Base-by-base conservation (phyloP, 2,113 vertebrate genomes). In the Piprites chloris region DNA sequence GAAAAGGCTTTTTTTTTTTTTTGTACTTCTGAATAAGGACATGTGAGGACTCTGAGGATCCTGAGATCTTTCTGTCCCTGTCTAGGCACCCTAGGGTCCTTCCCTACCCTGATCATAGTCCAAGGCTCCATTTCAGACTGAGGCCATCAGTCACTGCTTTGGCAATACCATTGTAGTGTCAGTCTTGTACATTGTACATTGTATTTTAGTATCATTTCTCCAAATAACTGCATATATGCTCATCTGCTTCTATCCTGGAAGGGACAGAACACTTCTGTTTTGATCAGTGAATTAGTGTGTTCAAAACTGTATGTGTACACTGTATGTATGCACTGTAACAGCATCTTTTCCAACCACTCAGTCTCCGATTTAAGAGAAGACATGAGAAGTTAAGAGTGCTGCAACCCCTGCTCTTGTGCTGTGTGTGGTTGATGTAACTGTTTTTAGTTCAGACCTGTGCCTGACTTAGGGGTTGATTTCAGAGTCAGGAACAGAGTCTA, bases 101-200 rank as follows among this genome's bases (percentile, higher is more conserved):
- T 18, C 6, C 9, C 21, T 3, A 9, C 11, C 4, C 11, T 87
- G 28, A 19, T 28, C 5, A 12, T 6, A 5, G 10, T 47, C 55
- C 39, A 62, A 47, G 55, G 27, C 11, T 53, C 14, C 2, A 2
- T 55, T 62, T 68, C 52, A 63, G 19, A 2, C 32, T 30, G 41
- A 4, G 5, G 6, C 13, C 21, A 15, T 24, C 12, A 11, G 28
- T 59, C 39, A 24, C 23, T 16, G 14, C 10, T 35, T 49, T 41
- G 66, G 17, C n/a, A 58, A 18, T 0, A 1, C 14, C 1, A 0
- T 6, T 53, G 8, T 9, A 14, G 30, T 23, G n/a, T n/a, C n/a
- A n/a, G n/a, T n/a, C n/a, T n/a, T n/a, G n/a, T n/a, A n/a, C n/a
- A n/a, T n/a, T n/a, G n/a, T n/a, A 46, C 4, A 11, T 3, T 20